Percentiles rank a stretch among this genome's conserved stretches.
Evolutionary conservation across 1,140 invertebrate species (phyloP).

Genomic region (Papilio polytes): DNA sequence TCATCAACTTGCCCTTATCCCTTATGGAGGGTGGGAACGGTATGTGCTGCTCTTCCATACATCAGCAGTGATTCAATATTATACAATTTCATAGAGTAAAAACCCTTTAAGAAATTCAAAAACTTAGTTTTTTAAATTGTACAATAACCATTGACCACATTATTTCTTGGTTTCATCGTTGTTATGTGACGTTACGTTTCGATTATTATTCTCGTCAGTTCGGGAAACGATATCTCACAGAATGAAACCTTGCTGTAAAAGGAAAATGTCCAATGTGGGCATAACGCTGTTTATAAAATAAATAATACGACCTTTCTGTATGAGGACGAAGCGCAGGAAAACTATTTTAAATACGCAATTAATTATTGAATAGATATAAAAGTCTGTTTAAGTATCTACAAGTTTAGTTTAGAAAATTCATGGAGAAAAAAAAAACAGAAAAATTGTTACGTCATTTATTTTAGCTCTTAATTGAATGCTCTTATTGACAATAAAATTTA

Average conservation of each 20-base stretch:
- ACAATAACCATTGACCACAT: too few species aligned
- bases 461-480: too few species aligned
- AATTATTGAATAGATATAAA: constrained; percentile 13
- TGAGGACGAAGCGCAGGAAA: constrained; percentile 25
- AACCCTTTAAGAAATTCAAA: too few species aligned
- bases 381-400: not conserved
- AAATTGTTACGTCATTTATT: too few species aligned
- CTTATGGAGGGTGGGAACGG: too few species aligned
- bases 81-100: too few species aligned
- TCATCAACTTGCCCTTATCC: too few species aligned
- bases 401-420: not conserved
- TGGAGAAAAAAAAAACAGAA: not conserved
- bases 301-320: constrained; percentile 19
- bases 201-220: constrained; percentile 26
- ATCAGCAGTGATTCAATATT: too few species aligned
- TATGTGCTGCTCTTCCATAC: too few species aligned
- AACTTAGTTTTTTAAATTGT: too few species aligned
- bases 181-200: not conserved
- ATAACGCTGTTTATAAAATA: constrained; percentile 25
- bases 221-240: constrained; percentile 11
- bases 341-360: constrained; percentile 29
- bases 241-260: constrained; percentile 23
- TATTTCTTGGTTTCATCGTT: not conserved
- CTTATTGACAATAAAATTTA: too few species aligned
- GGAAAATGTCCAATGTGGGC: constrained; percentile 31